Percentiles rank a stretch among this genome's conserved stretches.
phyloP scores from a whole-genome alignment of 2,888 invertebrate genomes.

The Eilema depressum region DNA sequence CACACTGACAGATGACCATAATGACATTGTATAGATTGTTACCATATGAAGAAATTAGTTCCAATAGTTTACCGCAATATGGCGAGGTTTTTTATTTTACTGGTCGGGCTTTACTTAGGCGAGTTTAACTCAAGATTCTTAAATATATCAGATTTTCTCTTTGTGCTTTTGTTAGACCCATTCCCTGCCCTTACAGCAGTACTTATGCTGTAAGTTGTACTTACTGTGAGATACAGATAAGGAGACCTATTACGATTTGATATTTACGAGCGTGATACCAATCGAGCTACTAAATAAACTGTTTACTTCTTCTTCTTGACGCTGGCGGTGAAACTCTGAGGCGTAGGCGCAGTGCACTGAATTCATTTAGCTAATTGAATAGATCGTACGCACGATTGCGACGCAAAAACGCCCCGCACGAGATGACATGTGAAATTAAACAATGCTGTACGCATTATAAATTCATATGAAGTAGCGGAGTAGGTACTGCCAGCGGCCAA shows the following conservation, averaged over 20 bases:
- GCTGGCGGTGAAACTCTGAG: conserved; percentile 21
- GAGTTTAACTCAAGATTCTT: not conserved
- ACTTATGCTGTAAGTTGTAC: not conserved
- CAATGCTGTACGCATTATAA: conserved; percentile 43
- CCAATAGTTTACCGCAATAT: too few relatives aligned
- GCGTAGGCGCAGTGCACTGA: conserved; percentile 24
- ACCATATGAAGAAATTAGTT: too few relatives aligned
- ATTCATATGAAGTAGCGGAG: conserved; percentile 43
- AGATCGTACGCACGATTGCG: conserved; percentile 42
- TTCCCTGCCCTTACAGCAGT: not conserved
- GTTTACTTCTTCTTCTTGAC: conserved; percentile 9
- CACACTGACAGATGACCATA: too few relatives aligned
- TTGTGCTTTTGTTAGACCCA: not conserved
- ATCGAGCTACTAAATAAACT: conserved; percentile 1
- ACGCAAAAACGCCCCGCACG: conserved; percentile 39
- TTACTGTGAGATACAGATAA: not conserved
- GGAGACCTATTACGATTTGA: not conserved
- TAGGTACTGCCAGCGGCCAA: conserved; percentile 24
- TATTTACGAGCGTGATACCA: conserved; percentile 2
- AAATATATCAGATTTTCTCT: not conserved
- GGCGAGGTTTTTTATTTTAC: too few relatives aligned
- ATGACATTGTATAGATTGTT: too few relatives aligned
- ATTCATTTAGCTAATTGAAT: conserved; percentile 50
- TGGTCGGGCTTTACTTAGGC: too few relatives aligned
- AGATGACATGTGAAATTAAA: conserved; percentile 51